Conservation (phyloP, 2,797 vertebrate species). For the Dendrocincla fuliginosa region DNA sequence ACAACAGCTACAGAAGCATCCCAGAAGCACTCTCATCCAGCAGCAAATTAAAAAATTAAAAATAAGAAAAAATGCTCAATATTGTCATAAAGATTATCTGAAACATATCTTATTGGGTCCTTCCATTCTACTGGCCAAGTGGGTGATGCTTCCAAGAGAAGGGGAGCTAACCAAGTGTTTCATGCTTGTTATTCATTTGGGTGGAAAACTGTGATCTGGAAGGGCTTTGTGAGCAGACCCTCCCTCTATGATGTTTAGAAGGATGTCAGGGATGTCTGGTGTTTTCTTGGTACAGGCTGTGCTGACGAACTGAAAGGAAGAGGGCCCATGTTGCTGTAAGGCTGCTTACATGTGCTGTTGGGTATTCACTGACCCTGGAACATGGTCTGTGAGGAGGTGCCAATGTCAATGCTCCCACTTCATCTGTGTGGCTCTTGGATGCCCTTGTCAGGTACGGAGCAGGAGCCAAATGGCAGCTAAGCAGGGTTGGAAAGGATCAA, state of each 20-base stretch:
- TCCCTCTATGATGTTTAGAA: not conserved
- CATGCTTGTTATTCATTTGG: not conserved
- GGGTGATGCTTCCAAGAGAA: not conserved
- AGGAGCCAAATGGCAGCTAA: not conserved
- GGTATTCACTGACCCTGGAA: not conserved
- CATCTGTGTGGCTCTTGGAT: rapidly evolving
- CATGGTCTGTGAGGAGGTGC: rapidly evolving
- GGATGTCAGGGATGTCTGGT: not conserved
- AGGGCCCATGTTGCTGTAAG: not conserved
- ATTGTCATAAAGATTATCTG: not conserved
- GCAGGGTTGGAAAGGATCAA: not conserved
- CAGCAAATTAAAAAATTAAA: not conserved
- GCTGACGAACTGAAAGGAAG: not conserved
- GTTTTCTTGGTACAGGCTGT: not conserved
- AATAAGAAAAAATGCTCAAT: not conserved
- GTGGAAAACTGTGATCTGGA: not conserved
- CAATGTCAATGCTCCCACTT: not conserved
- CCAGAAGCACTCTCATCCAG: not conserved
- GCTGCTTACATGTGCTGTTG: not conserved
- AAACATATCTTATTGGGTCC: not conserved
- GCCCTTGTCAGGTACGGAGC: not conserved
- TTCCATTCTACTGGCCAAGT: not conserved
- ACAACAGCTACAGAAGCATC: not conserved
- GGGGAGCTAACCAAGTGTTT: not conserved
- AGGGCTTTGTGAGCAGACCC: not conserved